Evolutionary conservation across 2,113 vertebrate species (phyloP).

Genomic region (Callaeas wilsoni): DNA sequence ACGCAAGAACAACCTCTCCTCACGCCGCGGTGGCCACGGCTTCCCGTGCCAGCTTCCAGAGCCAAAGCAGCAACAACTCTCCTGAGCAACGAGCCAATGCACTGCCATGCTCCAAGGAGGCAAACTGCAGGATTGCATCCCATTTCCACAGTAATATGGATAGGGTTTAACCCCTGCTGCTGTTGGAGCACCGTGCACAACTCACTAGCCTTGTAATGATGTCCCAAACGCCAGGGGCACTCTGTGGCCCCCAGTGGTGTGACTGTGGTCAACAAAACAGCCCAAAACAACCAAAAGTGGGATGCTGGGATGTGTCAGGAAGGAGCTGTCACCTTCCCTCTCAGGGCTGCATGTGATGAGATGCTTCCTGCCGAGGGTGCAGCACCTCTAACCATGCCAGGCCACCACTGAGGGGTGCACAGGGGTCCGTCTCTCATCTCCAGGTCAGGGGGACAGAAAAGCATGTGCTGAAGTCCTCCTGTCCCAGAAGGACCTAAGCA

Average conservation of each 20-base stretch:
- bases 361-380: background rate
- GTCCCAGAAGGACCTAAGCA: background rate
- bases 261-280: background rate
- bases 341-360: fast-evolving
- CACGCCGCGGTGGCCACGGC: fast-evolving
- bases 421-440: background rate
- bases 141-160: background rate
- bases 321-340: background rate
- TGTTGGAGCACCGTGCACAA: background rate
- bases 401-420: background rate
- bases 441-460: background rate
- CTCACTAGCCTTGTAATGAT: background rate
- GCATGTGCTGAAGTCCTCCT: background rate
- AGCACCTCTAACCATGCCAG: background rate
- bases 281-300: background rate
- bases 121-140: background rate
- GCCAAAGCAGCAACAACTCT: background rate
- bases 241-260: background rate
- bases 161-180: background rate
- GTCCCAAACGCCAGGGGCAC: background rate
- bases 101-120: fast-evolving
- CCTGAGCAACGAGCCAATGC: fast-evolving
- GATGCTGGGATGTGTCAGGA: background rate
- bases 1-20: background rate
- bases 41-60: fast-evolving